A percentile compares a stretch with the other conserved stretches of the same genome.
Evolutionary conservation across 2,113 vertebrate species (phyloP).

Genomic region (Micronycteris hirsuta): DNA sequence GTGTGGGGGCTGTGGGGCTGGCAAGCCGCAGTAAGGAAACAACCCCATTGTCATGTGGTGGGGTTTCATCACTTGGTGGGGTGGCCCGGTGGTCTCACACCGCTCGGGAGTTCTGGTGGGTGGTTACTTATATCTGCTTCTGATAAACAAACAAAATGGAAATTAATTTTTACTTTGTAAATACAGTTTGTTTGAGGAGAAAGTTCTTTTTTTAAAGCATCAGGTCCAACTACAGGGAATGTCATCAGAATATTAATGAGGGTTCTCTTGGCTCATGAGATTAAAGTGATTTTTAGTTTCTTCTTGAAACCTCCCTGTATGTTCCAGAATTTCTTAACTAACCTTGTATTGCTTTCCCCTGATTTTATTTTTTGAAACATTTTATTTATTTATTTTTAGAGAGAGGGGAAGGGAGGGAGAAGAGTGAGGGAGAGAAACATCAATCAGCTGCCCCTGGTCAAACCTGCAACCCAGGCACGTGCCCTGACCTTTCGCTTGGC

Average conservation of each 20-base stretch:
- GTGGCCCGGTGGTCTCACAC: neutral
- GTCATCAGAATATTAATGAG: neutral
- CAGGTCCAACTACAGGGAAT: neutral
- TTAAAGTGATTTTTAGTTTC: neutral
- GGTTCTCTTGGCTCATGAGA: neutral
- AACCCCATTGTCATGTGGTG: fast-evolving
- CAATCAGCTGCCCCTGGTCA: no score
- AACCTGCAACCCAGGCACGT: no score
- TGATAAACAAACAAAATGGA: neutral
- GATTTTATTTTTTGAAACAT: neutral
- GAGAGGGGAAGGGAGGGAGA: no score
- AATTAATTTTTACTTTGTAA: neutral
- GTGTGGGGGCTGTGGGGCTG: neutral
- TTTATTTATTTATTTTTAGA: no score
- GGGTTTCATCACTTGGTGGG: no score
- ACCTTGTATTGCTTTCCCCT: neutral
- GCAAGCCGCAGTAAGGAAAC: neutral
- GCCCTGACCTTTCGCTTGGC: no score
- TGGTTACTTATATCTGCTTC: neutral
- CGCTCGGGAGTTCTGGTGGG: neutral
- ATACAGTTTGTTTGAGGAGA: neutral
- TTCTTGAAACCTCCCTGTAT: neutral
- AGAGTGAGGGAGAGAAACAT: no score
- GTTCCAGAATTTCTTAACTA: neutral
- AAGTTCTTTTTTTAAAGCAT: neutral